Conservation (phyloP, 2,888 invertebrate genomes). For the Hirtodrosophila histrioides region DNA sequence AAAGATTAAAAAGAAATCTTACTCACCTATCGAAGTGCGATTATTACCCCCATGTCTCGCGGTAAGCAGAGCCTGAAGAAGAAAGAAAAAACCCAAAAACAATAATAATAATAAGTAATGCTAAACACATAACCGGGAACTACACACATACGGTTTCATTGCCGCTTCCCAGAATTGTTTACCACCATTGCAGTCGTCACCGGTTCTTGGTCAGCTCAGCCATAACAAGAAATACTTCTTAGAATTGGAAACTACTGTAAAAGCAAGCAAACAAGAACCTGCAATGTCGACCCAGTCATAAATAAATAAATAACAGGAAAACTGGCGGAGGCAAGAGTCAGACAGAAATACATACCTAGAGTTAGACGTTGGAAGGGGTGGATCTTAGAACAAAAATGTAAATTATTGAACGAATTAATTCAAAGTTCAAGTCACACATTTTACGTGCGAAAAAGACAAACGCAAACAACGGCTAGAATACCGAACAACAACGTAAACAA, state of each 20-base stretch:
- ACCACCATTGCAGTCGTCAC: conserved; percentile 34
- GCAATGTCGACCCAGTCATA: conserved; percentile 45
- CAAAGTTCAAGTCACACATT: conserved; percentile 79
- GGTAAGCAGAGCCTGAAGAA: not conserved
- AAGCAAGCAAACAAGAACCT: conserved; percentile 52
- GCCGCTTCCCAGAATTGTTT: conserved; percentile 62
- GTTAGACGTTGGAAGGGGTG: conserved; percentile 3
- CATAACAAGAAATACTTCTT: conserved; percentile 38
- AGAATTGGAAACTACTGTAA: conserved; percentile 41
- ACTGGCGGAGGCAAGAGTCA: conserved; percentile 24
- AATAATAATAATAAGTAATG: conserved; percentile 52
- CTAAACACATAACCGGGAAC: conserved; percentile 69
- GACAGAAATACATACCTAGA: conserved; percentile 22
- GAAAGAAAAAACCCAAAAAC: conserved; percentile 37
- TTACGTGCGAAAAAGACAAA: conserved; percentile 66
- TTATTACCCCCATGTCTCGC: conserved; percentile 17
- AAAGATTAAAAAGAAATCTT: not conserved
- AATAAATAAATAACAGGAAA: conserved; percentile 62
- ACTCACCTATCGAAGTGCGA: conserved; percentile 4
- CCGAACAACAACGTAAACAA: conserved; percentile 29
- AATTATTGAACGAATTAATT: conserved; percentile 78
- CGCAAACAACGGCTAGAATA: conserved; percentile 38
- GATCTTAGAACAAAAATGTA: conserved; percentile 48
- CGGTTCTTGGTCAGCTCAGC: conserved; percentile 39
- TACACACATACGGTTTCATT: conserved; percentile 62